A percentile compares a stretch with the other conserved stretches of the same genome.
These are phyloP conservation scores for Orchesella cincta DNA, from an alignment of 1,140 invertebrate species.

Conservation along the genomic window DNA sequence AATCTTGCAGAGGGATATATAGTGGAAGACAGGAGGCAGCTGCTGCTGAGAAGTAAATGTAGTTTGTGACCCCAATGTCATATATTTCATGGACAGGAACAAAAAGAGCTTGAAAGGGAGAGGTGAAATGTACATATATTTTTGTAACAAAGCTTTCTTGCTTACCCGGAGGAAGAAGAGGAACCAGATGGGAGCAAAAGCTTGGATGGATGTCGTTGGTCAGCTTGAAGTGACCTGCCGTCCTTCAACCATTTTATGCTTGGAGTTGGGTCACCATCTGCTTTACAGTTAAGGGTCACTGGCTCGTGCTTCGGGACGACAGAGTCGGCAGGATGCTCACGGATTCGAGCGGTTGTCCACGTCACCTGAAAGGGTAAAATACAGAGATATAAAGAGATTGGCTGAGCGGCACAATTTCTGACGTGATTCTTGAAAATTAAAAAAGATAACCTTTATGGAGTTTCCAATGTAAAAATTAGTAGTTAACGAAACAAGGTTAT, in stretches of 20 bases:
- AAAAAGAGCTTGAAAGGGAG: not conserved
- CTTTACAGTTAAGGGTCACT: constrained; percentile 59
- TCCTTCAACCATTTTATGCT: constrained; percentile 89
- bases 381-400: constrained; percentile 26
- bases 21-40: not conserved
- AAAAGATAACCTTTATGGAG: not conserved
- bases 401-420: too few species aligned
- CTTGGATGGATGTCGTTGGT: constrained; percentile 73
- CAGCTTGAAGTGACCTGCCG: constrained; percentile 72
- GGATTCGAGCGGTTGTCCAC: constrained; percentile 54
- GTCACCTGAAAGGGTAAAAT: constrained; percentile 44
- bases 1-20: too few species aligned
- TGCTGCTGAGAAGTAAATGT: constrained; percentile 16
- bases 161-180: constrained; percentile 85
- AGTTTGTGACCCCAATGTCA: constrained; percentile 14
- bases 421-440: not conserved
- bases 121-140: not conserved
- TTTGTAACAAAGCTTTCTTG: constrained; percentile 19
- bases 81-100: constrained; percentile 7
- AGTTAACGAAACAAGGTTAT: too few species aligned
- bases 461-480: too few species aligned
- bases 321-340: constrained; percentile 60
- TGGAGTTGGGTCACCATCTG: constrained; percentile 82
- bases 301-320: constrained; percentile 61
- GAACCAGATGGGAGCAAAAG: constrained; percentile 86